These are phyloP conservation scores for Aurelia aurita complex sp. Pacific DNA, from an alignment of 30 jellyfish, hydroid and myxozoan genomes.

Conservation along the genomic window DNA sequence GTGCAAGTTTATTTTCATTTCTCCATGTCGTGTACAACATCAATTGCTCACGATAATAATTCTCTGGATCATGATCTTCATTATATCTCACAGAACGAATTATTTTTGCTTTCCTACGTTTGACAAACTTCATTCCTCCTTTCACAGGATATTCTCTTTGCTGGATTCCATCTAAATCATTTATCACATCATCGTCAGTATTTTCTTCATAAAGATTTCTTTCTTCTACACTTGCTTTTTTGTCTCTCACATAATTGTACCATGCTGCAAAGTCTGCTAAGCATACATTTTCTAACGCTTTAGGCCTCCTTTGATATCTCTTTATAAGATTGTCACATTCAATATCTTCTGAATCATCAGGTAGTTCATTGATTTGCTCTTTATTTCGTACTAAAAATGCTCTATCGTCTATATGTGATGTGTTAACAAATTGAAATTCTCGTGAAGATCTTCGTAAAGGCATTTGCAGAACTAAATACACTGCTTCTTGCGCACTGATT, in stretches of 20 bases:
- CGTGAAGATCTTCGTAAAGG: constrained; percentile 24
- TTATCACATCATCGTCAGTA: constrained; percentile 8
- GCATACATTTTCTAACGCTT: constrained; percentile 13
- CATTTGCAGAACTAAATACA: background rate
- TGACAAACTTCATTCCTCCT: constrained; percentile 12
- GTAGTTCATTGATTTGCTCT: constrained; percentile 9
- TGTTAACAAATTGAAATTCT: constrained; percentile 25
- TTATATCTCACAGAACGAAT: background rate
- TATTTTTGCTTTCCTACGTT: constrained; percentile 7
- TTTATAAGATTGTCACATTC: constrained; percentile 22
- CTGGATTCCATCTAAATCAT: background rate
- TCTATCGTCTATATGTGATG: constrained; percentile 17
- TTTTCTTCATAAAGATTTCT: background rate
- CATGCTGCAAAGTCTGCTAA: constrained; percentile 37
- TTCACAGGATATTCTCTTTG: background rate
- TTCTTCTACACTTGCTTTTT: background rate
- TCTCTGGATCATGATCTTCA: constrained; percentile 3
- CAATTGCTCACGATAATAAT: constrained; percentile 18
- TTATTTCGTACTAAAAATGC: background rate
- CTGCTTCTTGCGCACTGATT: constrained; percentile 53
- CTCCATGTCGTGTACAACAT: constrained; percentile 36
- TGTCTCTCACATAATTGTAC: constrained; percentile 6
- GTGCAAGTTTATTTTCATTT: constrained; percentile 5
- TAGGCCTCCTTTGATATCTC: constrained; percentile 49
- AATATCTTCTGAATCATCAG: constrained; percentile 21